Evolutionary conservation across 2,888 invertebrate species (phyloP), one percentile per base, ranked within the genome.

Genomic region (Scrobipalpa atriplicella): DNA sequence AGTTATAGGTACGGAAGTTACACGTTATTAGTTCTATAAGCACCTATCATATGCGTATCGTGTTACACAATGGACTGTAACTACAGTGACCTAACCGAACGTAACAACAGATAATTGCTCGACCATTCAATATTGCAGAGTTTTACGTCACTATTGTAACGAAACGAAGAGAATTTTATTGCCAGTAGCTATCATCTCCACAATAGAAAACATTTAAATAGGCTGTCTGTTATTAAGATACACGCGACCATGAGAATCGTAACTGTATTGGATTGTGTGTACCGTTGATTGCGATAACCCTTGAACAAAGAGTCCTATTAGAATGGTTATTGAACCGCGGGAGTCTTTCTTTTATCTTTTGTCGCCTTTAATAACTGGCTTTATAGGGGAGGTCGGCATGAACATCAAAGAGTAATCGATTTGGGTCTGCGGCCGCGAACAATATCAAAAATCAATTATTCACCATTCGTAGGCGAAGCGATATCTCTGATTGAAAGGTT

Each of bases 71-170:
- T 65, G 21, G 43, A 7, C 11, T 67, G 38, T 58, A 52, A 61
- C 61, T 36, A 29, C 29, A 51, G 51, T 69, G 67, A 69, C 66
- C 66, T 69, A 69, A 69, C 69, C 47, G 41, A 61, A 62, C 66
- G 66, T 54, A 66, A 66, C 65, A 52, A 11, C 52, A 47, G 29
- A 29, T 38, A 52, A 65, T 65, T 62, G 63, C 52, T n/a, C 43
- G 47, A 38, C 51, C 41, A 56, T 58, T 62, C 18, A 64, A 66
- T 38, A 38, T 52, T 63, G 19, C 41, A 3, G n/a, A 13, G 8
- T 36, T 52, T 63, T 36, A 63, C 63, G 63, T 63, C 63, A 63
- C 52, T 63, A 62, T 62, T 47, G 21, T 21, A 56, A 56, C 13
- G 21, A 21, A 56, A 56, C 13, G 62, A 43, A 62, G 21, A 51